A percentile compares a stretch with the other conserved stretches of the same genome.
These are phyloP conservation scores for Caenorhabditis zanzibari DNA, from an alignment of 2,888 invertebrate genomes.

Conservation along the genomic window DNA sequence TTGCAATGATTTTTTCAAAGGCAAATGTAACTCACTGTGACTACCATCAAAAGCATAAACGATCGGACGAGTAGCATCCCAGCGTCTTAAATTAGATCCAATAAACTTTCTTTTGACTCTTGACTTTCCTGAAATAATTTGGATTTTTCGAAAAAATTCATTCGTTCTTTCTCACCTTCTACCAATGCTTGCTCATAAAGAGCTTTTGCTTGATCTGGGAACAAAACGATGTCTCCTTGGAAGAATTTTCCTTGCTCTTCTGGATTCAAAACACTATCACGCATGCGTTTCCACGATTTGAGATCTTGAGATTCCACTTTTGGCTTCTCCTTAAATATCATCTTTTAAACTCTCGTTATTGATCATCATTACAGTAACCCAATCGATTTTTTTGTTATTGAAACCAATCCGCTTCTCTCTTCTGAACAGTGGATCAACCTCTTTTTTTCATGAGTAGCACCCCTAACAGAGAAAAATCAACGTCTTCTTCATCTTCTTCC, in stretches of 20 bases:
- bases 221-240: conserved; percentile 83
- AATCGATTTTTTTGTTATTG: background rate
- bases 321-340: conserved; percentile 18
- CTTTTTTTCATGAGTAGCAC: conserved; percentile 15
- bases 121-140: conserved; percentile 44
- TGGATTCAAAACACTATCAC: conserved; percentile 67
- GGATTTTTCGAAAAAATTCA: background rate
- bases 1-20: background rate
- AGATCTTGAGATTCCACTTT: conserved; percentile 28
- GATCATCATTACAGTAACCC: background rate
- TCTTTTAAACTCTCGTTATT: background rate
- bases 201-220: conserved; percentile 80
- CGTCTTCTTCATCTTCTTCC: conserved; percentile 4
- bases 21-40: conserved; percentile 75
- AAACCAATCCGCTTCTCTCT: conserved; percentile 4
- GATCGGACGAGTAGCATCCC: conserved; percentile 81
- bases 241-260: conserved; percentile 81
- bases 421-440: conserved; percentile 18
- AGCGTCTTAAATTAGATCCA: conserved; percentile 80
- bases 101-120: conserved; percentile 81
- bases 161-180: conserved; percentile 40
- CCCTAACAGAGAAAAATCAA: conserved; percentile 8
- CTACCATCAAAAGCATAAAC: conserved; percentile 83
- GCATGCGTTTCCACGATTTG: conserved; percentile 32
- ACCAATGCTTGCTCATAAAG: conserved; percentile 75